Percentiles rank a stretch among this genome's conserved stretches.
Conservation (phyloP, 2,888 invertebrate species). For the Podabrus alpinus region DNA sequence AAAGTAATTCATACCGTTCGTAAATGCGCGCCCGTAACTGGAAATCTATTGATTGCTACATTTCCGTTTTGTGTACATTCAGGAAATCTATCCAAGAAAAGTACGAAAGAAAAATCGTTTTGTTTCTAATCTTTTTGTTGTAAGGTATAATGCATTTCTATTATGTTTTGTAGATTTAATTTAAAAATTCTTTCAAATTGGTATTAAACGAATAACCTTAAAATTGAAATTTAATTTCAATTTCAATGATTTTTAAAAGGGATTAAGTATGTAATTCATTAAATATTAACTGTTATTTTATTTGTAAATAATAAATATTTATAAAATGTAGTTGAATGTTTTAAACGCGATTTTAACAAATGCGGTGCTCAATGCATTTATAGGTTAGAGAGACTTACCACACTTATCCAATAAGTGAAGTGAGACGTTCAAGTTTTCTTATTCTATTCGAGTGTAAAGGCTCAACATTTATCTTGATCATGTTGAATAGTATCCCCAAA, state of each 20-base stretch:
- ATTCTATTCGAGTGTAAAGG: not conserved
- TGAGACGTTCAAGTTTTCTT: too few species aligned
- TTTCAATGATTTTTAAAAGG: not conserved
- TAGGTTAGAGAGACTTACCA: too few species aligned
- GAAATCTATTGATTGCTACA: not conserved
- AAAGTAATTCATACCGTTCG: not conserved
- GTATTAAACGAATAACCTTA: not conserved
- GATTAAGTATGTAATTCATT: not conserved
- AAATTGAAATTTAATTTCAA: not conserved
- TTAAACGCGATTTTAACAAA: not conserved
- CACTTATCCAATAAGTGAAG: too few species aligned
- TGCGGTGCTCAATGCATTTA: too few species aligned
- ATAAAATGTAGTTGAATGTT: not conserved
- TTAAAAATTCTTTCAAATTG: not conserved
- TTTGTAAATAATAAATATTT: not conserved
- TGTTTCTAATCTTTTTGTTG: not conserved
- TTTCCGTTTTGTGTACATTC: not conserved
- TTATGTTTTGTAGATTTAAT: not conserved
- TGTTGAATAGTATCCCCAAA: not conserved
- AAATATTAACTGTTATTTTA: not conserved
- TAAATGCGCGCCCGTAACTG: not conserved
- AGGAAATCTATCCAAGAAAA: not conserved
- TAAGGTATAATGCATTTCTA: not conserved
- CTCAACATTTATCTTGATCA: not conserved
- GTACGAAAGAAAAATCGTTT: not conserved